A percentile compares a stretch with the other conserved stretches of the same genome.
Conservation (phyloP, 2,797 vertebrate genomes). For the Falco concolor region DNA sequence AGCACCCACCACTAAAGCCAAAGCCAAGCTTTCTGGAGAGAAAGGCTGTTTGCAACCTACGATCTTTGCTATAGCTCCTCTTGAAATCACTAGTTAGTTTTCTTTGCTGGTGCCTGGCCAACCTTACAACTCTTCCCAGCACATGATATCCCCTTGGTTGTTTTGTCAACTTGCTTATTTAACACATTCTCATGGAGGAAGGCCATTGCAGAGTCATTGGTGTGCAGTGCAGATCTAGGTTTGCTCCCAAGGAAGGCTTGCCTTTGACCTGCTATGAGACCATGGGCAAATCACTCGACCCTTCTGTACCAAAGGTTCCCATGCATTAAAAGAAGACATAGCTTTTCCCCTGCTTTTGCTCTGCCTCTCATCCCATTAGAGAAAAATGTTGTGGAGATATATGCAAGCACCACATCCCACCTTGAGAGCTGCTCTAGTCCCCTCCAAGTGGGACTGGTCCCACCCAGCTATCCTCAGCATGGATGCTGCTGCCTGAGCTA, state of each 20-base stretch:
- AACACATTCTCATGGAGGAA: neutral
- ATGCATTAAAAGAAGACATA: neutral
- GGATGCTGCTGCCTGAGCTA: neutral
- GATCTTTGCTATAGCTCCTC: neutral
- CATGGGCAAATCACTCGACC: neutral
- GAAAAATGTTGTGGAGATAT: neutral
- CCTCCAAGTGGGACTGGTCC: neutral
- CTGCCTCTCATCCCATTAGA: neutral
- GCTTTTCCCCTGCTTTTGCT: neutral
- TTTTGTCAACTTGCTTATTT: neutral
- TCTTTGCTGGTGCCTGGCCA: neutral
- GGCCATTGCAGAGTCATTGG: neutral
- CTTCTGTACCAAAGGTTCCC: neutral
- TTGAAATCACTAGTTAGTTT: neutral
- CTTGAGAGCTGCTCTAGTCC: neutral
- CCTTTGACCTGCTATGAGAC: neutral
- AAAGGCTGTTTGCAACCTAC: neutral
- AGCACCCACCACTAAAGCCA: neutral
- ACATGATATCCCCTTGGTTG: neutral
- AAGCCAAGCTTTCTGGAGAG: neutral
- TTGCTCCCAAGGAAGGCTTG: neutral
- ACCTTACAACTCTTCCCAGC: neutral
- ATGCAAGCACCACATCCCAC: neutral
- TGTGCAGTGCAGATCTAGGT: neutral
- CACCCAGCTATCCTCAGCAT: neutral